A percentile compares a stretch with the other conserved stretches of the same genome.
Evolutionary conservation across 2,113 vertebrate species (phyloP).

Genomic region (Macroglossus sobrinus): DNA sequence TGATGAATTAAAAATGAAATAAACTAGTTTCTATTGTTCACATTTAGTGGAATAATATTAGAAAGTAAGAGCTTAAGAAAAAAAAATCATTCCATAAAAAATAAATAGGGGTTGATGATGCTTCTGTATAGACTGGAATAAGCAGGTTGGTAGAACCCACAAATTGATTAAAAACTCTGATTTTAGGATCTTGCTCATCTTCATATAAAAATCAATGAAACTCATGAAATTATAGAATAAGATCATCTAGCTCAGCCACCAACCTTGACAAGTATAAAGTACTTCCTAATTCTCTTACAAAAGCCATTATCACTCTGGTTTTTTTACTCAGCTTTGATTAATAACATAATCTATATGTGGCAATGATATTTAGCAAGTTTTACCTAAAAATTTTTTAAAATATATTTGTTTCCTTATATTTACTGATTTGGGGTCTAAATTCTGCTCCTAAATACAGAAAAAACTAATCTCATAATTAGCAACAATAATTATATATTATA

Average conservation of each 20-base stretch:
- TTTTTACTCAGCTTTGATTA: not conserved
- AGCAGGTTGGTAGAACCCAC: not conserved
- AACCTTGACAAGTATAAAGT: not conserved
- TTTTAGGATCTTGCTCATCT: not conserved
- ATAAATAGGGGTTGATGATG: not conserved
- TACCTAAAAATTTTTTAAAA: not conserved
- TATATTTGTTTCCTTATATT: not conserved
- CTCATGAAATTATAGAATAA: not conserved
- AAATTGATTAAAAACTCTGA: not conserved
- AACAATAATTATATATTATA: not conserved
- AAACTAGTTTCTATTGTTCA: not conserved
- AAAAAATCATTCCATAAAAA: not conserved
- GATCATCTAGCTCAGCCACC: not conserved
- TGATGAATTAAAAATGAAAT: not conserved
- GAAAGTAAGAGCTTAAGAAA: not conserved
- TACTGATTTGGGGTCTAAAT: not conserved
- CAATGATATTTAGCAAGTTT: not conserved
- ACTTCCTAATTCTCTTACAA: not conserved
- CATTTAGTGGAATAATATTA: not conserved
- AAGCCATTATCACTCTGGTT: accelerated
- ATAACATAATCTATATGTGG: not conserved
- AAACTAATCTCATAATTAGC: not conserved
- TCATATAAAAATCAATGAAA: not conserved
- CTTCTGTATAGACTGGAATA: not conserved
- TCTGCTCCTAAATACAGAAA: not conserved